Evolutionary conservation across 1,140 invertebrate species (phyloP).

Genomic region (Drosophila neocordata): DNA sequence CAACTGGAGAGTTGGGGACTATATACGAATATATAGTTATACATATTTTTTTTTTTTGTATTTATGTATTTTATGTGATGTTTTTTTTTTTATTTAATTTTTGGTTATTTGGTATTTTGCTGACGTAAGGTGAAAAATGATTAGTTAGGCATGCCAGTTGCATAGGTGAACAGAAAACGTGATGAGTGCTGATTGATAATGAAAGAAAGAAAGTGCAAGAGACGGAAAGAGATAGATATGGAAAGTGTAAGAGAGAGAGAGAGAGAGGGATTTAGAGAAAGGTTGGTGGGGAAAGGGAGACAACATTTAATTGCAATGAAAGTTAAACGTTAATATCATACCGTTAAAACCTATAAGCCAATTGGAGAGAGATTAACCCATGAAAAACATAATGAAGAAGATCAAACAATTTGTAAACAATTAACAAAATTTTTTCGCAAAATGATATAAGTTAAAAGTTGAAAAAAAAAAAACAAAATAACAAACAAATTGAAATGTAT

Average conservation of each 20-base stretch:
- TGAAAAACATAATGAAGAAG: background rate
- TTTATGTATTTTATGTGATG: slow-evolving; percentile 13
- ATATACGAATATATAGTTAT: slow-evolving; percentile 9
- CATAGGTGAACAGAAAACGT: slow-evolving; percentile 34
- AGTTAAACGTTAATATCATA: slow-evolving; percentile 10
- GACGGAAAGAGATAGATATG: background rate
- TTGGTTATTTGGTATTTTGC: slow-evolving; percentile 1
- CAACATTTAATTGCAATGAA: slow-evolving; percentile 40
- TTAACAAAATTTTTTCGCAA: background rate
- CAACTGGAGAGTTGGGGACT: background rate
- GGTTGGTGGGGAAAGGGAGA: slow-evolving; percentile 5
- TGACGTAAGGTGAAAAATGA: slow-evolving; percentile 35
- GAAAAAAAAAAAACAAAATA: too few species aligned
- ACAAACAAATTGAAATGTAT: too few species aligned
- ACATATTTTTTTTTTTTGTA: slow-evolving; percentile 12
- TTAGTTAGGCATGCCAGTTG: slow-evolving; percentile 44
- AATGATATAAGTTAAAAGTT: background rate
- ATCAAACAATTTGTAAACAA: background rate
- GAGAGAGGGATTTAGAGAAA: slow-evolving; percentile 24
- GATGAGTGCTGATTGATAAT: slow-evolving; percentile 13
- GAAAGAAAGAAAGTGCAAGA: slow-evolving; percentile 20
- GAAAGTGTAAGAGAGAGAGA: slow-evolving; percentile 7
- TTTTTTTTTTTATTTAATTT: background rate
- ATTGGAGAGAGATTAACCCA: slow-evolving; percentile 10
- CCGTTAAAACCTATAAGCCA: slow-evolving; percentile 4